These are phyloP conservation scores for Agrochola lota DNA, from an alignment of 2,888 invertebrate genomes.

Conservation along the genomic window DNA sequence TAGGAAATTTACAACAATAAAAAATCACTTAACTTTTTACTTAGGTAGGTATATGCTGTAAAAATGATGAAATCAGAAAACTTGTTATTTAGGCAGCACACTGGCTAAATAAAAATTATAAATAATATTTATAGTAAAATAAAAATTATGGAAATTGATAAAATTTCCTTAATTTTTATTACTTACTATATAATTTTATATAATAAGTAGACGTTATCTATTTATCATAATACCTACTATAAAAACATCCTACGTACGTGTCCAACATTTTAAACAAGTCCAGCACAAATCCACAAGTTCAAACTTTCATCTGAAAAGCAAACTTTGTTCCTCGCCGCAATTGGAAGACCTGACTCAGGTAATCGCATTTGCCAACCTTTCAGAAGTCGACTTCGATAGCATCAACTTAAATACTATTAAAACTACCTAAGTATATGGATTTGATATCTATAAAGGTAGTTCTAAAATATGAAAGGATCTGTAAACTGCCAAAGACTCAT, in stretches of 20 bases:
- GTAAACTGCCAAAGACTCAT: neutral
- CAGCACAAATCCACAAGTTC: neutral
- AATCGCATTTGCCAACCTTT: constrained; percentile 46
- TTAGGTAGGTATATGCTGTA: too few species aligned
- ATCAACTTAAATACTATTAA: constrained; percentile 3
- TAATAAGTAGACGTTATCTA: neutral
- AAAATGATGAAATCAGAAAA: too few species aligned
- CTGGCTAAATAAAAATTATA: too few species aligned
- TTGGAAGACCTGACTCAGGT: constrained; percentile 41
- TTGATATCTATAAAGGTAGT: neutral
- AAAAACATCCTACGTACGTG: neutral
- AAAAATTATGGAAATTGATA: too few species aligned
- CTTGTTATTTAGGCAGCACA: too few species aligned
- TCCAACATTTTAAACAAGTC: constrained; percentile 16
- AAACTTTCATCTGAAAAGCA: constrained; percentile 44
- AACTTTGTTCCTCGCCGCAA: constrained; percentile 47
- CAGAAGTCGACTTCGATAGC: constrained; percentile 6
- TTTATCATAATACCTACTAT: neutral
- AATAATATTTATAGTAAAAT: too few species aligned
- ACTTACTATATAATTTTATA: too few species aligned
- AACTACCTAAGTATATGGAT: neutral
- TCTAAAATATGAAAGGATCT: neutral
- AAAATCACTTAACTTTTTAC: too few species aligned
- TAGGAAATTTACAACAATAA: too few species aligned
- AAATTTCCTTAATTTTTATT: too few species aligned